A percentile compares a stretch with the other conserved stretches of the same genome.
Evolutionary conservation across 2,113 vertebrate species (phyloP).

Genomic region (Todiramphus saurophagus): DNA sequence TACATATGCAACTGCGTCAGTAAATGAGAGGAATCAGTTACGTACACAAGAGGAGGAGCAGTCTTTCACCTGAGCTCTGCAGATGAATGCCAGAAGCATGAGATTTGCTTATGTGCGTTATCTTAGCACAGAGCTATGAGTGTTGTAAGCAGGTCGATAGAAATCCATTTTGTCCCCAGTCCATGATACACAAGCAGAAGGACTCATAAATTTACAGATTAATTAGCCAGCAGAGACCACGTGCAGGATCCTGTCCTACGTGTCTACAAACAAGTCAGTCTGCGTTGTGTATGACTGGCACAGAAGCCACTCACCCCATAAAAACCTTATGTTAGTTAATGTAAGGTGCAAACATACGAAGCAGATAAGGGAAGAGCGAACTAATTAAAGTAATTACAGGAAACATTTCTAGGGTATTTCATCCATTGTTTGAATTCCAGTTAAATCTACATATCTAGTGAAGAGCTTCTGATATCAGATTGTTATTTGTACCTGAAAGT

Average conservation of each 20-base stretch:
- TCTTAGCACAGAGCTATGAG: not conserved
- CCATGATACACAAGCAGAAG: not conserved
- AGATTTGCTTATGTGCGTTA: not conserved
- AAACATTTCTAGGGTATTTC: not conserved
- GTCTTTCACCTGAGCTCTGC: not conserved
- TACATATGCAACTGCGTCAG: not conserved
- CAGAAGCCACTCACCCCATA: not conserved
- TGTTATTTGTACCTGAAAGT: not conserved
- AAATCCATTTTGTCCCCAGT: not conserved
- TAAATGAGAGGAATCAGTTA: not conserved
- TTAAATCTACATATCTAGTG: not conserved
- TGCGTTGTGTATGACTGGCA: not conserved
- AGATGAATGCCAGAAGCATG: not conserved
- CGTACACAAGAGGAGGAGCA: not conserved
- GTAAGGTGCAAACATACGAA: not conserved
- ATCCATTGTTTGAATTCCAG: not conserved
- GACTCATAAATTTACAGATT: not conserved
- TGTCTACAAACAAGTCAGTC: not conserved
- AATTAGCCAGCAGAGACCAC: not conserved
- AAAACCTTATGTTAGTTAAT: not conserved
- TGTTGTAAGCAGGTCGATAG: not conserved
- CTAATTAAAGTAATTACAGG: not conserved
- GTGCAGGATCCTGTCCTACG: not conserved
- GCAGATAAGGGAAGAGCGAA: not conserved
- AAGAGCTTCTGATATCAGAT: not conserved